Conservation (phyloP, 2,113 vertebrate species). For the Emydura subglobosa region DNA sequence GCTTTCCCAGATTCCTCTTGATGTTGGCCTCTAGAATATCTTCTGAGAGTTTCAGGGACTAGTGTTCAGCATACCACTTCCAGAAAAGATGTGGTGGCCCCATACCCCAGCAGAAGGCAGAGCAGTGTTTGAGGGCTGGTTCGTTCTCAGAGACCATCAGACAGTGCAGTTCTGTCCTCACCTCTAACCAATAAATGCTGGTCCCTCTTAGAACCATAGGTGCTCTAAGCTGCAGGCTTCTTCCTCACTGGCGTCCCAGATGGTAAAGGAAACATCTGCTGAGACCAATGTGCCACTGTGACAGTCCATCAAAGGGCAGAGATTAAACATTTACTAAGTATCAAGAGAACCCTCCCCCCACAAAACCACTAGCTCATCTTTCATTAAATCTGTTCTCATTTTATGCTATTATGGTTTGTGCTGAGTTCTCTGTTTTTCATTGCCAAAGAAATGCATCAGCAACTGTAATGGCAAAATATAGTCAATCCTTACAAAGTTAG, state of each 20-base stretch:
- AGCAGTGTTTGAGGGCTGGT: neutral
- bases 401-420: neutral
- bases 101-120: neutral
- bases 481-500: neutral
- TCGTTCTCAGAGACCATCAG: neutral
- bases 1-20: neutral
- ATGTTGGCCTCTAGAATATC: neutral
- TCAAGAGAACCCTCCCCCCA: neutral
- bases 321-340: neutral
- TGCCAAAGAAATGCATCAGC: slow-evolving; percentile 1
- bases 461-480: neutral
- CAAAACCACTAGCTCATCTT: neutral
- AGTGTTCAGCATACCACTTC: neutral
- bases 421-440: slow-evolving; percentile 27
- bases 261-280: neutral
- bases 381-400: neutral
- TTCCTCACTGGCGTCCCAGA: neutral
- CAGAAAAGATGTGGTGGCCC: no score
- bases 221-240: neutral
- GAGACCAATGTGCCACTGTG: neutral
- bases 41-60: neutral
- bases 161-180: neutral
- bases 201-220: neutral
- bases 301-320: neutral
- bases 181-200: neutral